Base-by-base conservation (phyloP, 2,113 vertebrate species). In the Mionectes macconnelli region DNA sequence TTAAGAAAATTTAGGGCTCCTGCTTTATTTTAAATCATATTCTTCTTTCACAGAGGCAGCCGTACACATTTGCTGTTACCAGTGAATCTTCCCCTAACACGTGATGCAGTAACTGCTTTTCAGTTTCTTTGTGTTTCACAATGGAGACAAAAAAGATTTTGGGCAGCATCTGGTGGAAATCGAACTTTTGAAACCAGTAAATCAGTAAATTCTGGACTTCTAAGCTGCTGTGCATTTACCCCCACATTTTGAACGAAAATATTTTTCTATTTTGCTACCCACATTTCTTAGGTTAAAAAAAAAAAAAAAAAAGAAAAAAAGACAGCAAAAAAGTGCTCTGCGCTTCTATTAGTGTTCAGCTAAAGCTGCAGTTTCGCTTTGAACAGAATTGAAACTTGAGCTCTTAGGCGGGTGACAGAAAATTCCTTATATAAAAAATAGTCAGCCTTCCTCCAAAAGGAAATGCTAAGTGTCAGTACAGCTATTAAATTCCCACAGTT, bases 361-460 rank as follows among this genome's bases (percentile, higher is more conserved):
- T 73, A 28, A 67, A 84, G 53, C 60, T 87, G 53, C 62, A 96
- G 95, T 98, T 98, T 98, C 98, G 56, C 89, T 98, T 97, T 90
- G 68, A 39, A 40, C 5, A 73, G 95, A 98, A 98, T 52, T 91
- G 98, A 98, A 98, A 98, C 97, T 98, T 21, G 27, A 64, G 42
- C 42, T 89, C 75, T 84, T 85, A 37, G n/a, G 21, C 62, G 60
- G 28, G 25, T 88, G 68, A 62, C 25, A 88, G 44, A 5, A 15
- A 67, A 55, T 40, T 94, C 67, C 66, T 94, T 40, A 78, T 39
- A 67, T n/a, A 56, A 86, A 64, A 77, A 76, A 37, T 84, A 66
- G 50, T 22, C 28, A 37, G 12, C 5, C 22, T 55, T 40, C 73
- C 24, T 45, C 30, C 9, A 35, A 81, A 93, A 80, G 35, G 45